Evolutionary conservation across 2,797 vertebrate species (phyloP), one percentile per base, ranked within the genome.

Genomic region (Coregonus sp.): DNA sequence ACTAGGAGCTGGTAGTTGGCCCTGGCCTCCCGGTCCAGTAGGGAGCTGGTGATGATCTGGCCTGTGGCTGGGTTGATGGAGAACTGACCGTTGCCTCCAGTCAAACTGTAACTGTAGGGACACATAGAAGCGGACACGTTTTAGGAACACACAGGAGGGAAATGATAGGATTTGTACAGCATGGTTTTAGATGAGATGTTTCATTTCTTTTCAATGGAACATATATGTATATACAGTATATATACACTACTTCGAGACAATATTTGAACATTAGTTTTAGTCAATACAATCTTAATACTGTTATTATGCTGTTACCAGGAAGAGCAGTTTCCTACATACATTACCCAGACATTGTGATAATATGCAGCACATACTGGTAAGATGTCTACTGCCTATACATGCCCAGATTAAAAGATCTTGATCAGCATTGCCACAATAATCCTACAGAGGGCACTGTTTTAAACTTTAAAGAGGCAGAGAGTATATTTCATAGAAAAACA

Each of bases 21-120:
- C 69, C 93, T 92, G 0, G 87, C 86, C 80, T 99, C 98, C 47
- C 98, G 92, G 87, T 99, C 97, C 0, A 99, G 91, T 80, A 97
- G 88, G 0, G 98, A 96, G 18, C 97, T 99, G 85, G 96, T 99
- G 91, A 99, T 99, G 87, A 99, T 97, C 85, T 98, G 97, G 20
- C 98, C 98, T 0, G 98, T 99, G 1, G 98, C 96, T 0, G 98
- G 98, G 92, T 99, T 99, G 90, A 99, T 97, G 68, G 98, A 98
- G 90, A 99, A 99, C 73, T 97, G 97, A 0, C 96, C 95, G 59
- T 97, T 95, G 67, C 97, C 98, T 14, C 98, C 98, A 0, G 70
- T 93, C 81, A 99, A 91, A 74, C 95, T 96, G 85, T 99, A 99
- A 87, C 98, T 99, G 92, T 75, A 70, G 70, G 78, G 15, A 11